Base-by-base conservation (phyloP, 37 sponge, comb jelly and placozoan species). In the Theonella swinhoei region DNA sequence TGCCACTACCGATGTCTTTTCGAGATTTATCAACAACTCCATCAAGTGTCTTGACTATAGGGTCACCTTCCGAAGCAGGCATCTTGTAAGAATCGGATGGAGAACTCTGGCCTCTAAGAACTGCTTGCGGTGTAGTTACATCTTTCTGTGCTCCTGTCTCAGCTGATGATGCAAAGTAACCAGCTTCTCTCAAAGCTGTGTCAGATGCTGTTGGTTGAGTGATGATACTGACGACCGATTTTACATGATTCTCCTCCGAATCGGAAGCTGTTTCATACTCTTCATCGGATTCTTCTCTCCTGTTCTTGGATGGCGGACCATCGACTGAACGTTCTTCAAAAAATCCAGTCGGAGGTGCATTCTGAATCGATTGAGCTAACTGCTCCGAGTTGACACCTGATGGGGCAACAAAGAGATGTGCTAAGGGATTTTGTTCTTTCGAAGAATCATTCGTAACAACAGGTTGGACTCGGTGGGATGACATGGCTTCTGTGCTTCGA, bases 401-500 rank as follows among this genome's bases (percentile, higher is more conserved):
- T 47, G 54, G 54, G 7, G 54, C 11, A 14, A 47, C 54, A 47
- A 47, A 47, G 54, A 47, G 54, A 47, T 47, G 54, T 17, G 54
- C 54, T 47, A 47, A 14, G 14, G 54, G 54, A 14, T 47, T 47
- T n/a, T n/a, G n/a, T 7, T 14, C 54, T 17, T 14, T 14, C 7
- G 11, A 17, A 47, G 54, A 7, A 7, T 47, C 14, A 14, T 14
- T 14, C 11, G 54, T 47, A 17, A 14, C 54, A 7, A 14, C 54
- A 7, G 54, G 54, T 14, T 47, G 54, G 11, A 17, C 11, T 14
- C 14, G 11, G 11, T 7, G 14, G 7, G 54, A 47, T 7, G 54
- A 47, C 54, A 47, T 14, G 11, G 14, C 54, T 47, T 80, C 76
- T 59, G 58, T 24, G 39, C 73, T 82, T 29, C 58, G 38, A n/a